Evolutionary conservation across 2,113 vertebrate species (phyloP), one percentile per base, ranked within the genome.

Genomic region (Prochilodus magdalenae): DNA sequence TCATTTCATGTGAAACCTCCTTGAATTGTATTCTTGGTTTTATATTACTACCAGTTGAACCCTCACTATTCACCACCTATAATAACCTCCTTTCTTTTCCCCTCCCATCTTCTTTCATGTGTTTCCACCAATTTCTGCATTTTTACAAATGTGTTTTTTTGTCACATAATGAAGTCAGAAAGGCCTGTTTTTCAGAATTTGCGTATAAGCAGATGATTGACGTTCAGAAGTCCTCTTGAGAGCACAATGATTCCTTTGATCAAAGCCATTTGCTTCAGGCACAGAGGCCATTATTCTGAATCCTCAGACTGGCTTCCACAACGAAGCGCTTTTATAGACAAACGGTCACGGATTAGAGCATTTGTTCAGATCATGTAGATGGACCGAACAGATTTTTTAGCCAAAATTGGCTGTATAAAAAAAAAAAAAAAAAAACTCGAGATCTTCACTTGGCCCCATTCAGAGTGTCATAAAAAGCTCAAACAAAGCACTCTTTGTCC

Each of bases 1-100:
- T 36, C 15, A 65, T 67, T 51, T 55, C 49, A 66, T 73, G 30
- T 83, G 15, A 83, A 74, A 44, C 47, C 73, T 51, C 53, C 14
- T 27, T 79, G 15, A 33, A 70, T 44, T 11, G 57, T 22, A 44
- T 70, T 33, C 27, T 29, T 47, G 30, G 8, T 47, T 72, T 55
- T 40, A 73, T 73, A 20, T 29, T 62, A 49, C 36, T 62, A 59
- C 53, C 15, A 27, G 81, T 26, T 51, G 44, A 65, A 78, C 14
- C 4, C 53, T 49, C 27, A 49, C 53, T 22, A 65, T 51, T 65
- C 59, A 26, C 36, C 75, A 51, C 69, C 69, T 65, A 78, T 59
- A 26, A 47, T 79, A 73, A 75, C 47, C 55, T 60, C 5, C 67
- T 73, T 72, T 15, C 7, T 36, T 24, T 47, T 16, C 47, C 26